Base-by-base conservation (phyloP, 2,888 invertebrate species). In the Clusia tigrina region DNA sequence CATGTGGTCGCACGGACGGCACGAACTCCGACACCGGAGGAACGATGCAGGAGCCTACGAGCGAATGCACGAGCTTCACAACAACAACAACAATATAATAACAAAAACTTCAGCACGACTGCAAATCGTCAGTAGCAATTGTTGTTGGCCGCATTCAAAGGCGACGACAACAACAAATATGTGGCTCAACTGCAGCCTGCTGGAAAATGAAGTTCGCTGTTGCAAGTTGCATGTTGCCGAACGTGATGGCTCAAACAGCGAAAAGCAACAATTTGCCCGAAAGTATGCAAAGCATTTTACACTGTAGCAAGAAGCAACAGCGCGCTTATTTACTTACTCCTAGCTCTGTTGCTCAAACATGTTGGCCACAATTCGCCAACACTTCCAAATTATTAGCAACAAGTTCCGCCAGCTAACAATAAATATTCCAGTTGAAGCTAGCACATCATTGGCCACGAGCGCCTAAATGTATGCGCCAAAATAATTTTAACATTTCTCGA, bases 321-420 rank as follows among this genome's bases (percentile, higher is more conserved):
- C 46, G 54, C n/a, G n/a, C n/a, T n/a, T n/a, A n/a, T n/a, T n/a
- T n/a, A n/a, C n/a, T n/a, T n/a, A n/a, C n/a, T n/a, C n/a, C n/a
- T n/a, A n/a, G n/a, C 53, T 59, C 54, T 18, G 9, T 53, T 42
- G 22, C 15, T 73, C 69, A 53, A 76, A 77, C 79, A 75, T 73
- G 79, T 79, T 77, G 77, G 48, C 18, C 54, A 24, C 64, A 77
- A 76, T 77, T 80, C 71, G 78, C 77, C 72, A n/a, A 69, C 67
- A 70, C 46, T 20, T 54, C 22, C 17, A 38, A 57, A 52, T n/a
- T 57, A 24, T 68, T 64, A 74, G 76, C 74, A 77, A 77, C 76
- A 77, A 75, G 74, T 72, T 64, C n/a, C n/a, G n/a, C n/a, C n/a
- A n/a, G n/a, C n/a, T n/a, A n/a, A n/a, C n/a, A n/a, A 66, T 51